phyloP scores from a whole-genome alignment of 2,888 invertebrate species.

The Agrochola lychnidis region DNA sequence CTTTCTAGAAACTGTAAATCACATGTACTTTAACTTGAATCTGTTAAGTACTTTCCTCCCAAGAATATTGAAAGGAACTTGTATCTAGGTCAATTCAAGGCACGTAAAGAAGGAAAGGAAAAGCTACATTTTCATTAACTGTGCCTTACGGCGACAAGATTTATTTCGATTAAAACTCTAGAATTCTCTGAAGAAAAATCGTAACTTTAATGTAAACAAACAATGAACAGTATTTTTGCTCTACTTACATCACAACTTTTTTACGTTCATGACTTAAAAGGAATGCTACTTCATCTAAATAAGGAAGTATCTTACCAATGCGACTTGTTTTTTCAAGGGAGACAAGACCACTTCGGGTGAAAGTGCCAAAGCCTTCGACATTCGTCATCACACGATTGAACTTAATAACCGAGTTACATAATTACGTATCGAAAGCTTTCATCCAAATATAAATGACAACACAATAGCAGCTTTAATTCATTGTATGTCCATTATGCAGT shows the following conservation, averaged over 20 bases:
- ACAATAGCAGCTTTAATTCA: conserved; percentile 64
- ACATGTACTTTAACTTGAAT: conserved; percentile 32
- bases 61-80: conserved; percentile 25
- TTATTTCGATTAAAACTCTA: conserved; percentile 37
- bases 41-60: conserved; percentile 14
- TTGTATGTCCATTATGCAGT: conserved; percentile 45
- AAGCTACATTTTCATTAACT: conserved; percentile 35
- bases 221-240: conserved; percentile 5
- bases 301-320: conserved; percentile 39
- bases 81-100: conserved; percentile 33
- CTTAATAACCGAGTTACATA: conserved; percentile 56
- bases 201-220: conserved; percentile 28
- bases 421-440: conserved; percentile 61
- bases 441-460: conserved; percentile 66
- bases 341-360: conserved; percentile 45
- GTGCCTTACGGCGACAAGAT: conserved; percentile 18
- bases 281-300: conserved; percentile 42
- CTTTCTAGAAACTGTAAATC: conserved; percentile 13
- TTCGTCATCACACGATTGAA: conserved; percentile 33
- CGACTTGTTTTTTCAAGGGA: conserved; percentile 46
- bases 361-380: conserved; percentile 50
- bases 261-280: conserved; percentile 7
- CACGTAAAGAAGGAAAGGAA: conserved; percentile 36
- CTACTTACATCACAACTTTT: background rate
- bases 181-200: background rate